Percentiles rank a stretch among this genome's conserved stretches.
phyloP scores from a whole-genome alignment of 2,888 invertebrate genomes.

The Philaethria dido region DNA sequence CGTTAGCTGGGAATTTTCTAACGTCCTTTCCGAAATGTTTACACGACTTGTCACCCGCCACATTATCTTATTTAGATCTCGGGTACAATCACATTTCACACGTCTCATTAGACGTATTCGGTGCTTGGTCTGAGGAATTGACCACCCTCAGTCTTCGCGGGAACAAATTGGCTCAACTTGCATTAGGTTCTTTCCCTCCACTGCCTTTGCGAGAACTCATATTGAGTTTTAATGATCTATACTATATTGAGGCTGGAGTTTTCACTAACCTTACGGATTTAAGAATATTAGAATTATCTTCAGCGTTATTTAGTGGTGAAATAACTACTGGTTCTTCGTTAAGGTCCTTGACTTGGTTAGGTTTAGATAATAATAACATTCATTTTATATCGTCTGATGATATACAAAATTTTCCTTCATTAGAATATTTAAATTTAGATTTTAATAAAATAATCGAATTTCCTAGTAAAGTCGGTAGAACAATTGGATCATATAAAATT shows the following conservation, averaged over 20 bases:
- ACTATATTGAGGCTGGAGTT: conserved; percentile 87
- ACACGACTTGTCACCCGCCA: conserved; percentile 84
- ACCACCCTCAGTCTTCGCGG: conserved; percentile 90
- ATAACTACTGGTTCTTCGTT: conserved; percentile 87
- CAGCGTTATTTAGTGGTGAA: conserved; percentile 88
- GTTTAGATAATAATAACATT: conserved; percentile 92
- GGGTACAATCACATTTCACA: conserved; percentile 91
- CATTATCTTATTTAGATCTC: conserved; percentile 87
- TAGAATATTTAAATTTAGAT: conserved; percentile 92
- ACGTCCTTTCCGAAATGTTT: conserved; percentile 86
- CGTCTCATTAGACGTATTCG: conserved; percentile 86
- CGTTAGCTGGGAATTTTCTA: conserved; percentile 89
- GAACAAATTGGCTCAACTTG: conserved; percentile 87
- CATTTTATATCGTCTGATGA: conserved; percentile 83
- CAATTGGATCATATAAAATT: conserved; percentile 84
- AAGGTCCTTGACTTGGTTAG: conserved; percentile 88
- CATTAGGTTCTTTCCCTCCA: conserved; percentile 86
- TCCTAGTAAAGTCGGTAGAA: conserved; percentile 76
- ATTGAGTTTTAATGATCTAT: conserved; percentile 93
- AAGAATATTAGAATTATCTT: conserved; percentile 91
- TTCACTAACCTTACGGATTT: conserved; percentile 88
- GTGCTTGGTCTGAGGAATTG: conserved; percentile 88
- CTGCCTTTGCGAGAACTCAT: conserved; percentile 91
- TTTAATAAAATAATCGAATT: conserved; percentile 90
- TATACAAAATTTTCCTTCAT: conserved; percentile 85